Evolutionary conservation across 2,113 vertebrate genomes (phyloP).

Genomic region (Perca schrenkii): DNA sequence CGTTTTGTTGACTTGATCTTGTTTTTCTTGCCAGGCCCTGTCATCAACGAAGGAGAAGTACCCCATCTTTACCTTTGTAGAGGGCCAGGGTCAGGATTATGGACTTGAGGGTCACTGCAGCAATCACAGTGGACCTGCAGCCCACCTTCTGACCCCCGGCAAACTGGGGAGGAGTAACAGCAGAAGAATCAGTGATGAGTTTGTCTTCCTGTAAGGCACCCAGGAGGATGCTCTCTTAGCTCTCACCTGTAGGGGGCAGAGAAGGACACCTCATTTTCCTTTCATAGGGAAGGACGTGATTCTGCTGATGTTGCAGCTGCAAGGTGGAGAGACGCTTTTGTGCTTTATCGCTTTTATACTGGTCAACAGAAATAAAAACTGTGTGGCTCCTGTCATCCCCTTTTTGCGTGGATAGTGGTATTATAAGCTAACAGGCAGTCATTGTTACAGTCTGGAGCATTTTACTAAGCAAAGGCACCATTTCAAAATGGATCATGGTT

Average conservation of each 20-base stretch:
- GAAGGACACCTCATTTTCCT: conserved; percentile 21
- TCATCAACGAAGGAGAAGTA: conserved; percentile 88
- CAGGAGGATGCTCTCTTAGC: conserved; percentile 5
- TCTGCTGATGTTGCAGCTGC: conserved; percentile 32
- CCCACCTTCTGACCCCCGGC: conserved; percentile 77
- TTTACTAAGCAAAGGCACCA: conserved; percentile 8
- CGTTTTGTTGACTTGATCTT: background rate
- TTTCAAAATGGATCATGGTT: conserved; percentile 12
- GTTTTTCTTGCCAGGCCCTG: conserved; percentile 83
- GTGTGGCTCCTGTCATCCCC: conserved; percentile 25
- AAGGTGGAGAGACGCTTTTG: conserved; percentile 20
- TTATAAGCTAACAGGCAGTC: conserved; percentile 38
- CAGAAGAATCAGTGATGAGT: conserved; percentile 87
- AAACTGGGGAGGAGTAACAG: conserved; percentile 74
- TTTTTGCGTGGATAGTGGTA: conserved; percentile 10
- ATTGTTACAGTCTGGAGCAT: conserved; percentile 1
- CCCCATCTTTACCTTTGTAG: conserved; percentile 91
- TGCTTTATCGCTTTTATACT: conserved; percentile 28
- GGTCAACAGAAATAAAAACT: conserved; percentile 32
- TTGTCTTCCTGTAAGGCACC: conserved; percentile 88
- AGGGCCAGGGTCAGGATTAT: conserved; percentile 89
- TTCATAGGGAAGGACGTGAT: conserved; percentile 31
- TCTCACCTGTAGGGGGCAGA: conserved; percentile 25
- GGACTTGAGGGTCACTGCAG: conserved; percentile 84
- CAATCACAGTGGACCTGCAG: conserved; percentile 66